These are phyloP conservation scores for Pachymerium ferrugineum DNA, from an alignment of 2,888 invertebrate species.

Conservation along the genomic window DNA sequence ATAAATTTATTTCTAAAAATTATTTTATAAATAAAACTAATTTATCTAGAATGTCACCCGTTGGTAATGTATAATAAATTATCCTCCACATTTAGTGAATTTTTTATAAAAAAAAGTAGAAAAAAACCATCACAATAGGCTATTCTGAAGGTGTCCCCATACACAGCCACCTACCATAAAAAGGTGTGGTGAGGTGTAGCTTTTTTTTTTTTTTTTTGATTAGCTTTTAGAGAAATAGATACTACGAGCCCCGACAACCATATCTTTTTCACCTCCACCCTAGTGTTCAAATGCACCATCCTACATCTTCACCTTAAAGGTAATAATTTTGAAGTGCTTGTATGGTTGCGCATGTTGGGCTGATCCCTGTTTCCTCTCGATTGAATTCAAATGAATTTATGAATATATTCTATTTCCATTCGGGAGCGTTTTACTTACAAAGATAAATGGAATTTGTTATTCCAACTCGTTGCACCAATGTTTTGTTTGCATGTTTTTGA, in stretches of 20 bases:
- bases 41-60: too few species aligned
- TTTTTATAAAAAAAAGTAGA: not conserved
- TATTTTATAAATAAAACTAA: too few species aligned
- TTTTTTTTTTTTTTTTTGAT: not conserved
- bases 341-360: constrained; percentile 2
- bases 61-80: too few species aligned
- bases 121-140: not conserved
- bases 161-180: not conserved
- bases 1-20: too few species aligned
- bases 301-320: constrained; percentile 14
- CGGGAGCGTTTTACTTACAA: not conserved
- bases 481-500: too few species aligned
- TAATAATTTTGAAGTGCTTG: constrained; percentile 4
- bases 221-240: constrained; percentile 9
- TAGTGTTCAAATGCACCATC: not conserved
- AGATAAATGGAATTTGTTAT: not conserved
- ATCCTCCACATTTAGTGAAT: too few species aligned
- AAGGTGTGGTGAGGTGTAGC: not conserved
- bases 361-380: constrained; percentile 10
- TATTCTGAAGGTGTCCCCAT: not conserved
- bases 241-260: constrained; percentile 4
- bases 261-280: not conserved
- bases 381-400: constrained; percentile 10
- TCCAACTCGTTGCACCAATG: too few species aligned
- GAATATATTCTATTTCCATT: too few species aligned